phyloP scores from a whole-genome alignment of 2,888 invertebrate genomes.

The Horisme vitalbata region DNA sequence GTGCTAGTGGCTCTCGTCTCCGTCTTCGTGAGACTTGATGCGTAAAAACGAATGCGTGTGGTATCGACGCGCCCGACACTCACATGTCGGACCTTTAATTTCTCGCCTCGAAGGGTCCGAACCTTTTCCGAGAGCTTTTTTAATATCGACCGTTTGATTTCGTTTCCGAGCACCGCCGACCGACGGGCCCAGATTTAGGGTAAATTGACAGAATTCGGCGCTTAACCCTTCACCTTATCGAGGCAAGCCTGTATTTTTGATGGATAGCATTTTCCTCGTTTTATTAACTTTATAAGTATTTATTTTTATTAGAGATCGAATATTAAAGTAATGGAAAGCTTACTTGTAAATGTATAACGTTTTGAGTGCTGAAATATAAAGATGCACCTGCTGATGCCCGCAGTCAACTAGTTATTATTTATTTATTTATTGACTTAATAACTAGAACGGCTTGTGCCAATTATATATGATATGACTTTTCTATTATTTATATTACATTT shows the following conservation, averaged over 20 bases:
- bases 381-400: too few species aligned
- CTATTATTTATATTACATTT: too few species aligned
- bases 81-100: slow-evolving; percentile 57
- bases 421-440: too few species aligned
- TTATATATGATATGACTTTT: too few species aligned
- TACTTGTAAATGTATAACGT: too few species aligned
- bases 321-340: too few species aligned
- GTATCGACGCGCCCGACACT: slow-evolving; percentile 32
- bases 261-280: slow-evolving; percentile 17
- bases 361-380: too few species aligned
- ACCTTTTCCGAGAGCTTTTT: slow-evolving; percentile 45
- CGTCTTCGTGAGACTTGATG: slow-evolving; percentile 32
- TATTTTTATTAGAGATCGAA: background rate
- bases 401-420: too few species aligned
- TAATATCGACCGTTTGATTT: slow-evolving; percentile 55
- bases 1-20: too few species aligned
- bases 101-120: slow-evolving; percentile 57
- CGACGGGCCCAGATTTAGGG: slow-evolving; percentile 31
- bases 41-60: slow-evolving; percentile 52
- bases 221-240: slow-evolving; percentile 35
- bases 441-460: too few species aligned
- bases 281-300: slow-evolving; percentile 2
- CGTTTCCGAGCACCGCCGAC: slow-evolving; percentile 35
- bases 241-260: slow-evolving; percentile 28
- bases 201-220: slow-evolving; percentile 44